Evolutionary conservation across 2,113 vertebrate species (phyloP).

Genomic region (Gorsachius goisagi): DNA sequence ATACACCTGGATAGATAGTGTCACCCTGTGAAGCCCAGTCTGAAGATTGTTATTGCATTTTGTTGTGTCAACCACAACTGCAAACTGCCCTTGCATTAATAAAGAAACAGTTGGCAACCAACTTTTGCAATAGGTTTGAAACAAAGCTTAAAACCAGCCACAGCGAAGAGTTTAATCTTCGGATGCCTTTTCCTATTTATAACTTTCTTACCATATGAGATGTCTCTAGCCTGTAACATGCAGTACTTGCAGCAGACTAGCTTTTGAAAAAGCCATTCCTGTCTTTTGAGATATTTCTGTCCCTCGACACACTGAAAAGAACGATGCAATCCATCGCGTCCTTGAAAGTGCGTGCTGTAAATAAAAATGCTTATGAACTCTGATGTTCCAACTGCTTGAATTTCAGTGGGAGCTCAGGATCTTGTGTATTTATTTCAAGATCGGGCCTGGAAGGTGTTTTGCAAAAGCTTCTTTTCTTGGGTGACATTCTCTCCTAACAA

Average conservation of each 20-base stretch:
- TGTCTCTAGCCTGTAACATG: not conserved
- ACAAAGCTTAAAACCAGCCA: not conserved
- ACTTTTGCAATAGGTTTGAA: not conserved
- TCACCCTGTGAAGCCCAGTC: not conserved
- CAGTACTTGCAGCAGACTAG: not conserved
- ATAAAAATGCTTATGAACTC: not conserved
- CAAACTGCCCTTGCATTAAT: not conserved
- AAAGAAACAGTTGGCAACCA: not conserved
- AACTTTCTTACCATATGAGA: fast-evolving
- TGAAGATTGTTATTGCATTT: not conserved
- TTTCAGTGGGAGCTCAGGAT: not conserved
- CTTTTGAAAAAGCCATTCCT: not conserved
- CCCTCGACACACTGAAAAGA: not conserved
- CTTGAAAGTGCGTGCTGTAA: not conserved
- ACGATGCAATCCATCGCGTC: fast-evolving
- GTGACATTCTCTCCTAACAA: not conserved
- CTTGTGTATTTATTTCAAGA: not conserved
- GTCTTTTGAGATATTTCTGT: not conserved
- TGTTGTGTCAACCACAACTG: not conserved
- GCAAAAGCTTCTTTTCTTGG: not conserved
- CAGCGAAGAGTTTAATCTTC: not conserved
- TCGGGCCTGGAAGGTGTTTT: not conserved
- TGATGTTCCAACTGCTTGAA: not conserved
- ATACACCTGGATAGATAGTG: fast-evolving
- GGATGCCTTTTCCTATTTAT: not conserved